Evolutionary conservation across 2,888 invertebrate genomes (phyloP), one percentile per base, ranked within the genome.

Genomic region (Itoplectis maculator): DNA sequence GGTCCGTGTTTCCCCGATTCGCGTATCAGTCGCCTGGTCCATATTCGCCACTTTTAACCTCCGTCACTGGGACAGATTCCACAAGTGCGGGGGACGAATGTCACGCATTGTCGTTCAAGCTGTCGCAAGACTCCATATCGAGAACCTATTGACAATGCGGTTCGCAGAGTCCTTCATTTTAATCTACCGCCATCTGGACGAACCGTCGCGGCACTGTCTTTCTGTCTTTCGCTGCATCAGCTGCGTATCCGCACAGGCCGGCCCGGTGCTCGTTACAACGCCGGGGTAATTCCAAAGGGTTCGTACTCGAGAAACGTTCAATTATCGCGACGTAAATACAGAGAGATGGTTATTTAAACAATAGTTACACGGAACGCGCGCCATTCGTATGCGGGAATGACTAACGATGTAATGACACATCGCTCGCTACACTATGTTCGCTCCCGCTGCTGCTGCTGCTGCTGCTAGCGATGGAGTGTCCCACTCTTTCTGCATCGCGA

Each of bases 381-480:
- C 40, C 59, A 18, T 15, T 73, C 37, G 65, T 66, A 49, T 69
- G 49, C 47, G 37, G 47, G 35, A 72, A 80, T 80, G 73, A 77
- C 54, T 77, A 77, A 80, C 73, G 69, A 77, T 83, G 49, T 83
- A 83, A 80, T 83, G 68, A 83, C 72, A 77, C 73, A 47, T 77
- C 65, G 77, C 76, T 74, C 73, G 56, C 76, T 80, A 73, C 77
- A 77, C 69, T n/a, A n/a, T 70, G 69, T 61, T 66, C 74, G 59
- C 56, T 72, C 15, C 45, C 56, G 45, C 59, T 40, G 42, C 35
- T 54, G 56, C 42, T 56, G 63, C 56, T 72, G 56, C 56, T 2
- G 29, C 29, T 5, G 5, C 29, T 29, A n/a, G n/a, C n/a, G n/a
- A n/a, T n/a, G n/a, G n/a, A n/a, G 3, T 29, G 2, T 29, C 29